These are phyloP conservation scores for Clamator glandarius DNA, from an alignment of 2,797 vertebrate genomes.

Conservation along the genomic window DNA sequence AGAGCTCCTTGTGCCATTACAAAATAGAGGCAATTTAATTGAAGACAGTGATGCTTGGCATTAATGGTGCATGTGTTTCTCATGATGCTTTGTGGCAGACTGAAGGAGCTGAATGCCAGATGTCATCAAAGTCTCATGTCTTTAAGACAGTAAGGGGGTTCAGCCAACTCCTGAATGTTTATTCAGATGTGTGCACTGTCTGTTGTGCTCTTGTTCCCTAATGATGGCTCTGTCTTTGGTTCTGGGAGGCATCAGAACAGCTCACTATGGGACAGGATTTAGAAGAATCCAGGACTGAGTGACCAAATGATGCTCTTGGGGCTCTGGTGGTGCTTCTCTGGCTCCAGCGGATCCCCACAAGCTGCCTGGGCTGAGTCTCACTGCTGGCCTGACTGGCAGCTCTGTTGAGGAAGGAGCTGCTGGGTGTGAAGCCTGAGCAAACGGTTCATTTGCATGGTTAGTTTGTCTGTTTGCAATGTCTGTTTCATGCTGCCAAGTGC, in stretches of 20 bases:
- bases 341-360: fast-evolving
- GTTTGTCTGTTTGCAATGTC: not conserved
- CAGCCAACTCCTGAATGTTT: not conserved
- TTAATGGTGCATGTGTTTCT: not conserved
- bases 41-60: not conserved
- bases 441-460: slow-evolving; percentile 17
- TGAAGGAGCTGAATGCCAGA: not conserved
- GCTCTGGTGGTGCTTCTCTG: not conserved
- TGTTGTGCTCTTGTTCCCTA: not conserved
- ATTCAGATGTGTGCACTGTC: not conserved
- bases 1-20: fast-evolving
- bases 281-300: not conserved
- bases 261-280: not conserved
- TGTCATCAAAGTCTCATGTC: not conserved
- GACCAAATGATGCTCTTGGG: not conserved
- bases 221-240: not conserved
- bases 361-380: fast-evolving
- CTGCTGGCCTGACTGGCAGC: fast-evolving
- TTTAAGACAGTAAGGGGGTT: not conserved
- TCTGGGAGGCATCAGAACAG: not conserved
- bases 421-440: not conserved
- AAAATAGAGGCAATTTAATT: not conserved
- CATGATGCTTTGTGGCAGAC: not conserved
- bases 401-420: not conserved
- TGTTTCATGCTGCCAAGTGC: not conserved